phyloP scores from a whole-genome alignment of 2,888 invertebrate genomes.

The Habroteleia sp. region DNA sequence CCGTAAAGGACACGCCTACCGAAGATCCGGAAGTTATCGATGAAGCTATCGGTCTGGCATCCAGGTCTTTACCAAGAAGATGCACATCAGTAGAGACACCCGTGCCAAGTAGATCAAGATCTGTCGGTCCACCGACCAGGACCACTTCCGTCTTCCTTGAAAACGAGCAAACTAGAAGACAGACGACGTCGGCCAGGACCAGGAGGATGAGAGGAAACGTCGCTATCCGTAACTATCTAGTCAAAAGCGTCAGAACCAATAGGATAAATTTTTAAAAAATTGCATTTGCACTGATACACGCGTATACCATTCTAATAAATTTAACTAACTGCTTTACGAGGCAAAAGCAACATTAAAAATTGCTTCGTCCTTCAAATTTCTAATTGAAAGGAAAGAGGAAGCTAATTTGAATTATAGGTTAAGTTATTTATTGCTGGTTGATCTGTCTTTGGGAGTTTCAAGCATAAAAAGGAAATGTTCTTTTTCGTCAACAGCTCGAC shows the following conservation, averaged over 20 bases:
- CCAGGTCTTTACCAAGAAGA: slow-evolving; percentile 69
- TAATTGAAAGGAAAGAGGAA: no score
- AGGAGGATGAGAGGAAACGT: slow-evolving; percentile 56
- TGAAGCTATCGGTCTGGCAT: slow-evolving; percentile 50
- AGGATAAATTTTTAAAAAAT: no score
- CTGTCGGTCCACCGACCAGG: slow-evolving; percentile 55
- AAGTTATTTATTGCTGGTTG: no score
- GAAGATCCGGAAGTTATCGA: slow-evolving; percentile 48
- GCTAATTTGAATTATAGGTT: no score
- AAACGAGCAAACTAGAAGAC: slow-evolving; percentile 66
- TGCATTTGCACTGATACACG: no score
- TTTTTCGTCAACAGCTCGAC: slow-evolving; percentile 66
- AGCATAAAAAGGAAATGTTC: not conserved
- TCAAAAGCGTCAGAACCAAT: no score
- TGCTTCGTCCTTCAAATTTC: no score
- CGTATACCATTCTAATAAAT: no score
- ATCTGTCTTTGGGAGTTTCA: no score
- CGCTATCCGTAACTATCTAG: slow-evolving; percentile 39
- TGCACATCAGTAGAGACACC: slow-evolving; percentile 73
- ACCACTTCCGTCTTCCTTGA: slow-evolving; percentile 67
- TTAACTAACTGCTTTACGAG: no score
- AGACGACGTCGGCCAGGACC: slow-evolving; percentile 43
- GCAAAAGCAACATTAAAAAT: no score
- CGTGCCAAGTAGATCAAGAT: slow-evolving; percentile 59
- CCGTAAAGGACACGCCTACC: slow-evolving; percentile 26